These are phyloP conservation scores for Paracentrotus lividus DNA, from an alignment of 53 echinoderm and acorn worm species.

Conservation along the genomic window DNA sequence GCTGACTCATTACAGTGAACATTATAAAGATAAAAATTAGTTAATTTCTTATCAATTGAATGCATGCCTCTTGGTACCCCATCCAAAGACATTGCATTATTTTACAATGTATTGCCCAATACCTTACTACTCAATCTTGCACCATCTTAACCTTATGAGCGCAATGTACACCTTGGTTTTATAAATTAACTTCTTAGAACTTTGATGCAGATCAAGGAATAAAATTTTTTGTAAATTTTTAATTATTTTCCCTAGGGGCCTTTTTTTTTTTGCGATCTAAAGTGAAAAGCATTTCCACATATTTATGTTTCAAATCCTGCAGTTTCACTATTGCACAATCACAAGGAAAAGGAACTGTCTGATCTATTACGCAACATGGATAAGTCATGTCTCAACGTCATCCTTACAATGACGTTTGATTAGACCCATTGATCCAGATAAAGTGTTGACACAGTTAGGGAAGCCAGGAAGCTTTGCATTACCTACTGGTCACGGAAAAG, in stretches of 20 bases:
- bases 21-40: no score
- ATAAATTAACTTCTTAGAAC: background rate
- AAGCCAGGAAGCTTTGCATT: constrained; percentile 57
- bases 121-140: background rate
- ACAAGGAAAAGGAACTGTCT: background rate
- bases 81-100: background rate
- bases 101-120: background rate
- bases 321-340: constrained; percentile 16
- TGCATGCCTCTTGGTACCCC: background rate
- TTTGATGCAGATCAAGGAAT: background rate
- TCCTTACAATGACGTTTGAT: constrained; percentile 16
- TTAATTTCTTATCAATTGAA: no score
- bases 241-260: background rate
- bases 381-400: background rate
- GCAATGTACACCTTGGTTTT: background rate
- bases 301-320: background rate
- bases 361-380: background rate
- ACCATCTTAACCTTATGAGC: background rate
- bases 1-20: no score
- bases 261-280: background rate
- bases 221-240: background rate
- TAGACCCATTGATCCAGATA: background rate
- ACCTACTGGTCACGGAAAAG: constrained; percentile 58
- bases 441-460: background rate
- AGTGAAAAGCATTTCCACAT: background rate